Evolutionary conservation across 2,888 invertebrate genomes (phyloP).

Genomic region (Teleogryllus oceanicus): DNA sequence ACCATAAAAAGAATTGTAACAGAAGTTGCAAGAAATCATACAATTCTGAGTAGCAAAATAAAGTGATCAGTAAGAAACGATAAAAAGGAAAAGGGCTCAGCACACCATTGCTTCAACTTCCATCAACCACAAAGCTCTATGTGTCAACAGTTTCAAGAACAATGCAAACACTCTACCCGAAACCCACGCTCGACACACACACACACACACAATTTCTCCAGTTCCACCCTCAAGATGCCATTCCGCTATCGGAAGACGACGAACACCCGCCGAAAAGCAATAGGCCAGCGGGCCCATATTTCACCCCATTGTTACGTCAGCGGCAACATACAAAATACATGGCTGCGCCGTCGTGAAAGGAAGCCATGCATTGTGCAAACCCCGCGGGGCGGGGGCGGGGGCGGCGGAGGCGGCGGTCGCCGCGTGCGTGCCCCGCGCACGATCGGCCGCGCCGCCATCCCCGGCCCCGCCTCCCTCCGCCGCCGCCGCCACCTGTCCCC

Average conservation of each 20-base stretch:
- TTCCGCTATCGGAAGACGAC: not conserved
- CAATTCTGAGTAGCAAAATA: no score
- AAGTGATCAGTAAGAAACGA: no score
- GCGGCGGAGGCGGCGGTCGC: not conserved
- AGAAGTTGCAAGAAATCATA: no score
- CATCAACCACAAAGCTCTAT: no score
- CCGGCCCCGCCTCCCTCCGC: not conserved
- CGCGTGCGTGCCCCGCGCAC: slow-evolving; percentile 8
- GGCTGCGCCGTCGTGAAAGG: not conserved
- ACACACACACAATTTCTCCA: no score
- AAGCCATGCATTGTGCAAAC: slow-evolving; percentile 8
- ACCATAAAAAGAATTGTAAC: no score
- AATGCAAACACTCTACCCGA: no score
- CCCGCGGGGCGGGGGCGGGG: not conserved
- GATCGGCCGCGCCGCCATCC: not conserved
- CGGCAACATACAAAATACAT: slow-evolving; percentile 18
- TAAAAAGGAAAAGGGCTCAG: no score
- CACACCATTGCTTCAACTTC: no score
- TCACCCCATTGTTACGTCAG: not conserved
- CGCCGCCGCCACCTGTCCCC: not conserved
- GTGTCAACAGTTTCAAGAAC: no score
- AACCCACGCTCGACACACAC: no score
- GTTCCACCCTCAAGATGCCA: no score
- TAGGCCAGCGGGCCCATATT: not conserved
- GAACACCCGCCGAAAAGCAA: not conserved